Evolutionary conservation across 2,113 vertebrate species (phyloP).

Genomic region (Chloropsis hardwickii): DNA sequence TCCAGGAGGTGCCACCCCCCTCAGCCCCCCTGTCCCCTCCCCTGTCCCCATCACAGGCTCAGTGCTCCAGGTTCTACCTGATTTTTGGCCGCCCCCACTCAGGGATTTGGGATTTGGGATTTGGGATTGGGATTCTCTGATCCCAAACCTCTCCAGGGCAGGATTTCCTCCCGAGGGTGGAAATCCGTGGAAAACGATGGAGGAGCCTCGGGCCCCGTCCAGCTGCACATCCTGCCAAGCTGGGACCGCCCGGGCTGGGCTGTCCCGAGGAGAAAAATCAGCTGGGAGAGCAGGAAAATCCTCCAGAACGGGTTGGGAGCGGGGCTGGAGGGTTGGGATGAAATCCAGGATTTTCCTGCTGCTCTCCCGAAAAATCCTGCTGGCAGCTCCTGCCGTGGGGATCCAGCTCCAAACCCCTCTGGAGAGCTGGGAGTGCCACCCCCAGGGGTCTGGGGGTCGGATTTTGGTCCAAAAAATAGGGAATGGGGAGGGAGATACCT

Average conservation of each 20-base stretch:
- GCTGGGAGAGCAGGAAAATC: not conserved
- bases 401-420: not conserved
- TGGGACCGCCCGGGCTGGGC: not conserved
- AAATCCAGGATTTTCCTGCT: not conserved
- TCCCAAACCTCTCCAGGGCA: not conserved
- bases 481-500: not conserved
- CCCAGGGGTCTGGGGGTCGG: fast-evolving
- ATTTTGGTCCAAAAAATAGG: not conserved
- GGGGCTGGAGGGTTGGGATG: not conserved
- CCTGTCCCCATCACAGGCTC: not conserved
- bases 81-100: not conserved
- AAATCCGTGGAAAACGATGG: not conserved
- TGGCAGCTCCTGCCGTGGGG: not conserved
- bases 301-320: not conserved
- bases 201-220: not conserved
- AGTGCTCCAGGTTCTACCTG: not conserved
- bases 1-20: no score
- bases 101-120: no score
- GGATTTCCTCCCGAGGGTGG: conserved; percentile 42
- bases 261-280: not conserved
- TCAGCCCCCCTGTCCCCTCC: not conserved
- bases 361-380: fast-evolving
- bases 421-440: fast-evolving
- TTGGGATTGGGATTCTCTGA: not conserved
- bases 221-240: conserved; percentile 29